Percentiles rank a stretch among this genome's conserved stretches.
phyloP scores from a whole-genome alignment of 1,140 invertebrate genomes.

The Dryas iulia region DNA sequence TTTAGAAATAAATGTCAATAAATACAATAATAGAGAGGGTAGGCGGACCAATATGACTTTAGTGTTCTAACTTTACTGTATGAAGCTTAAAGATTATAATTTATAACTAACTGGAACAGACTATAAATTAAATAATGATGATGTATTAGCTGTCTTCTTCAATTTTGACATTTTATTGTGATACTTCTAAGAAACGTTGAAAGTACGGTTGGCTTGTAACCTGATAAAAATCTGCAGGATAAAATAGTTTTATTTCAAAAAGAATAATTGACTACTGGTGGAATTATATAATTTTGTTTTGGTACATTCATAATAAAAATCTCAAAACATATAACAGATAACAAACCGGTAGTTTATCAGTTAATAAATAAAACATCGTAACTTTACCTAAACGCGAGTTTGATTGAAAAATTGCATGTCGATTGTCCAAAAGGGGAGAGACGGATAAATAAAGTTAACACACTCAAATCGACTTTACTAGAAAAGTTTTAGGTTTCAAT shows the following conservation, averaged over 20 bases:
- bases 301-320: no score
- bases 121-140: constrained; percentile 1
- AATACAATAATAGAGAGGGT: no score
- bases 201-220: no score
- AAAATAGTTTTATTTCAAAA: no score
- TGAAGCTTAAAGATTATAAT: not conserved
- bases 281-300: no score
- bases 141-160: not conserved
- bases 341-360: not conserved
- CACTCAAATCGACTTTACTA: constrained; percentile 43
- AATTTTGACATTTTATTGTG: not conserved
- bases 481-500: constrained; percentile 38
- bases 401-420: constrained; percentile 75
- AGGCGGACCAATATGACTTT: no score
- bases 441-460: constrained; percentile 40
- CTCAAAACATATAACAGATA: not conserved
- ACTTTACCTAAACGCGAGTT: constrained; percentile 41
- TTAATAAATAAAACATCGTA: constrained; percentile 36
- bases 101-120: not conserved
- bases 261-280: no score
- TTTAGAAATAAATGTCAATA: no score
- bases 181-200: no score
- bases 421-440: constrained; percentile 59
- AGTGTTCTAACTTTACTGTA: not conserved
- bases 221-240: no score